A percentile compares a stretch with the other conserved stretches of the same genome.
Evolutionary conservation across 2,888 invertebrate species (phyloP).

Genomic region (Drosophila picticornis): DNA sequence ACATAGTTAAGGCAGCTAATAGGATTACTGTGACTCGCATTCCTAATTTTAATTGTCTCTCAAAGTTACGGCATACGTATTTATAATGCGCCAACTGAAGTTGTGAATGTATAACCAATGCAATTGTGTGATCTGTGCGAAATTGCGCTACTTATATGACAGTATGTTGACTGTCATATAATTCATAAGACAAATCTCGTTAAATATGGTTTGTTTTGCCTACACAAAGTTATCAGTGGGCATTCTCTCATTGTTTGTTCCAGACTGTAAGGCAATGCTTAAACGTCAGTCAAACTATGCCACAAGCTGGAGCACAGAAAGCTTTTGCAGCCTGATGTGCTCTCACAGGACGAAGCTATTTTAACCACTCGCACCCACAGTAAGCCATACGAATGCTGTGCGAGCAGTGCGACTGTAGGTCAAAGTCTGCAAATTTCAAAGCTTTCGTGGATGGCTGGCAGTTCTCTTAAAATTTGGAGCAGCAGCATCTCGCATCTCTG

Average conservation of each 20-base stretch:
- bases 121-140: neutral
- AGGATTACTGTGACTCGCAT: slow-evolving; percentile 13
- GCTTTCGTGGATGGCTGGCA: slow-evolving; percentile 17
- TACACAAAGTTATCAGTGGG: neutral
- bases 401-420: slow-evolving; percentile 38
- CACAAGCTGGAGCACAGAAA: slow-evolving; percentile 16
- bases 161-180: neutral
- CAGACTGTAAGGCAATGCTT: slow-evolving; percentile 17
- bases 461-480: slow-evolving; percentile 50
- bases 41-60: neutral
- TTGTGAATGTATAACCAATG: neutral
- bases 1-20: slow-evolving; percentile 14
- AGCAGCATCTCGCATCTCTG: slow-evolving; percentile 49
- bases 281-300: neutral
- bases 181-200: neutral
- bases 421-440: slow-evolving; percentile 23
- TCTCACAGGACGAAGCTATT: slow-evolving; percentile 25
- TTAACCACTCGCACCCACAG: slow-evolving; percentile 32
- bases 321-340: slow-evolving; percentile 40
- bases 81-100: neutral
- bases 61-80: neutral
- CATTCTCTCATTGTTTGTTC: slow-evolving; percentile 28
- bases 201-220: neutral
- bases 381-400: neutral
- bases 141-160: neutral